A percentile compares a stretch with the other conserved stretches of the same genome.
phyloP scores from a whole-genome alignment of 2,797 vertebrate species.

The Onychomys leucogaster region DNA sequence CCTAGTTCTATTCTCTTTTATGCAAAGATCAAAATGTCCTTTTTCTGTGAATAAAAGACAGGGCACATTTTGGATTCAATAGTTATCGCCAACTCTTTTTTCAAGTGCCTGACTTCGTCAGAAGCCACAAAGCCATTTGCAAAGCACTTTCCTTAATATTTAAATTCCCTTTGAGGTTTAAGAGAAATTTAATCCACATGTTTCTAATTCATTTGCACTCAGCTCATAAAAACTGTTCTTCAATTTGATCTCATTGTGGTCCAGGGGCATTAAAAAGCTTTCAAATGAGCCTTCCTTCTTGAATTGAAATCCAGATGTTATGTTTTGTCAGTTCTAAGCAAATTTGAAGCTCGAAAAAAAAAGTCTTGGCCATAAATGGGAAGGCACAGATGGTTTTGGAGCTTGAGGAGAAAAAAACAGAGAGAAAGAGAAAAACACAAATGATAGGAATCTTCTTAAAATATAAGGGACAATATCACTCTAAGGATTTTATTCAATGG shows the following conservation, averaged over 20 bases:
- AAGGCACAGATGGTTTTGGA: slow-evolving; percentile 78
- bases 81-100: neutral
- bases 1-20: slow-evolving; percentile 27
- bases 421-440: neutral
- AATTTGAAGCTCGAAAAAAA: slow-evolving; percentile 63
- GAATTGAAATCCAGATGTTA: slow-evolving; percentile 82
- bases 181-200: slow-evolving; percentile 78
- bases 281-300: slow-evolving; percentile 77
- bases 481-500: slow-evolving; percentile 66
- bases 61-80: slow-evolving; percentile 62
- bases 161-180: slow-evolving; percentile 79
- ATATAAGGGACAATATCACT: slow-evolving; percentile 56
- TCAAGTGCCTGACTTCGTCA: slow-evolving; percentile 66
- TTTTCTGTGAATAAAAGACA: slow-evolving; percentile 40
- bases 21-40: slow-evolving; percentile 59
- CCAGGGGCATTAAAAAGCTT: slow-evolving; percentile 79
- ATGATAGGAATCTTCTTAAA: slow-evolving; percentile 73
- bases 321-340: slow-evolving; percentile 78
- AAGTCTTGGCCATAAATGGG: slow-evolving; percentile 76
- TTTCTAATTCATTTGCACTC: slow-evolving; percentile 81
- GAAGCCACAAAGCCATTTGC: slow-evolving; percentile 71
- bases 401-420: slow-evolving; percentile 1
- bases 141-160: slow-evolving; percentile 81
- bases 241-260: slow-evolving; percentile 80
- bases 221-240: slow-evolving; percentile 77